Conservation (phyloP, 2,113 vertebrate species). For the Rhabdornis inornatus region DNA sequence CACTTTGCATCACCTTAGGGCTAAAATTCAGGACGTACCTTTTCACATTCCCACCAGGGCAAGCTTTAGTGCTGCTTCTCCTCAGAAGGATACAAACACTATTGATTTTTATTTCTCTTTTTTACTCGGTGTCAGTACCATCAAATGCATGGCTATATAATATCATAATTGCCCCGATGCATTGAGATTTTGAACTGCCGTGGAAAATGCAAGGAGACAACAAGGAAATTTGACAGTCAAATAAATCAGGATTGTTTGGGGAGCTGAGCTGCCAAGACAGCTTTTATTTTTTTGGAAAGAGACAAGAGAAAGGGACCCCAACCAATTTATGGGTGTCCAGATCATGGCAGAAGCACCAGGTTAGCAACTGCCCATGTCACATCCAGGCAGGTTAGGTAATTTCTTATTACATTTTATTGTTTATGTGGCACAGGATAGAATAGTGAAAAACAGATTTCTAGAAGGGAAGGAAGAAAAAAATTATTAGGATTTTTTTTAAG, state of each 20-base stretch:
- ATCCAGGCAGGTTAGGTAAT: background rate
- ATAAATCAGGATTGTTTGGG: background rate
- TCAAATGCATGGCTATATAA: background rate
- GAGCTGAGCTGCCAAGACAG: background rate
- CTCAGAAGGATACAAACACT: background rate
- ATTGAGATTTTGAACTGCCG: background rate
- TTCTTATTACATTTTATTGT: background rate
- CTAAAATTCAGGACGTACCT: background rate
- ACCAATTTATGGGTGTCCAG: background rate
- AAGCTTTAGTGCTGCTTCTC: background rate
- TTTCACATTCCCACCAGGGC: background rate
- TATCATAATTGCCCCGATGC: background rate
- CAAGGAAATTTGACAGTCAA: background rate
- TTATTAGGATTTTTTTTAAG: background rate
- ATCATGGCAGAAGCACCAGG: background rate
- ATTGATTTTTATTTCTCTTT: slow-evolving; percentile 6
- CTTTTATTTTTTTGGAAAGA: background rate
- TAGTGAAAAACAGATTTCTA: background rate
- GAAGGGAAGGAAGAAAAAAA: background rate
- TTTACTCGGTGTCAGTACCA: background rate
- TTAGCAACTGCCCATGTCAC: background rate
- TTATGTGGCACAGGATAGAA: background rate
- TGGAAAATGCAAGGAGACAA: slow-evolving; percentile 17
- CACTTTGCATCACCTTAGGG: background rate
- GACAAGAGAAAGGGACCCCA: background rate